Evolutionary conservation across 2,113 vertebrate genomes (phyloP).

Genomic region (Vicugna pacos): DNA sequence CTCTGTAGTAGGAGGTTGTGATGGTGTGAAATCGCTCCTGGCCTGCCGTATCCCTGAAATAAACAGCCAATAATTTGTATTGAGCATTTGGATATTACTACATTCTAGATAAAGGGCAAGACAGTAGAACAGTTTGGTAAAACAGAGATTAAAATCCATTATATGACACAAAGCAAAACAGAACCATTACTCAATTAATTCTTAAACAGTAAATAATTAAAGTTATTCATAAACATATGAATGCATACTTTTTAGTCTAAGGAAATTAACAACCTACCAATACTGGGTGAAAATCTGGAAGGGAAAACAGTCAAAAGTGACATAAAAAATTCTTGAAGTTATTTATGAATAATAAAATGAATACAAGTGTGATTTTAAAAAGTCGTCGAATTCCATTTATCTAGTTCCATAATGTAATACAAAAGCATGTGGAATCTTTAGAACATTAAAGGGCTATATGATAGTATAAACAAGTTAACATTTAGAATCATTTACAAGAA

Average conservation of each 20-base stretch:
- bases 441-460: not conserved
- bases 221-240: not conserved
- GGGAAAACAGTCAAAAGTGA: constrained; percentile 43
- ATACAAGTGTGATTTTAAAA: constrained; percentile 30
- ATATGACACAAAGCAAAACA: not conserved
- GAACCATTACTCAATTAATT: constrained; percentile 46
- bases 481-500: constrained; percentile 24
- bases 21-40: constrained; percentile 99
- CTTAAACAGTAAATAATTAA: not conserved
- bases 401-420: constrained; percentile 3
- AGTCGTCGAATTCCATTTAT: not conserved
- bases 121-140: rapidly evolving
- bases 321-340: constrained; percentile 2
- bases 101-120: not conserved
- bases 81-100: constrained; percentile 37
- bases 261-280: constrained; percentile 35
- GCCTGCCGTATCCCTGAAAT: constrained; percentile 96
- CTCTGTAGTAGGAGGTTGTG: constrained; percentile 99
- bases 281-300: constrained; percentile 20
- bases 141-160: not conserved
- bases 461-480: not conserved
- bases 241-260: not conserved
- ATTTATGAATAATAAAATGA: not conserved
- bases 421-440: constrained; percentile 20
- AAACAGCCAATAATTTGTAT: constrained; percentile 54